phyloP scores from a whole-genome alignment of 1,140 invertebrate genomes.

The Nixonia krombeini region DNA sequence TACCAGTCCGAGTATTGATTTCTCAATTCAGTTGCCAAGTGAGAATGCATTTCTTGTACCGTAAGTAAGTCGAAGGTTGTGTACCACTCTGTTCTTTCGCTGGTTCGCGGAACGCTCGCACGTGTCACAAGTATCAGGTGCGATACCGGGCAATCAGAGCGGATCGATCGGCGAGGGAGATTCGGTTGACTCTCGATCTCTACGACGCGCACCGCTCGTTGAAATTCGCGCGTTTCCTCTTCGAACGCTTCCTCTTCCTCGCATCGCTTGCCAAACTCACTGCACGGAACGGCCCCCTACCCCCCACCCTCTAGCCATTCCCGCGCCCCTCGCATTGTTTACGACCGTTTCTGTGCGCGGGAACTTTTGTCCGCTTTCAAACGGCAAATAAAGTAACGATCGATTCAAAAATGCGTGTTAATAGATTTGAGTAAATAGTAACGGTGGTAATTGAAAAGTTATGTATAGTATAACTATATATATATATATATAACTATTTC shows the following conservation, averaged over 20 bases:
- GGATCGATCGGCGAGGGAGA: conserved; percentile 42
- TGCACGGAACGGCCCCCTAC: conserved; percentile 48
- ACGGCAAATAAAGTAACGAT: no score
- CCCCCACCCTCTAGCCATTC: no score
- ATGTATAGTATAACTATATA: no score
- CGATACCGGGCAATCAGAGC: conserved; percentile 51
- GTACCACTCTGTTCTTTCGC: conserved; percentile 1
- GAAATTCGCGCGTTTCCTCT: conserved; percentile 60
- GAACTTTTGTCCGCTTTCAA: no score
- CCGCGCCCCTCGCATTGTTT: no score
- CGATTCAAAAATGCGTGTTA: no score
- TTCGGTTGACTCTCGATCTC: conserved; percentile 59
- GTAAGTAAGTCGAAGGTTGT: conserved; percentile 7
- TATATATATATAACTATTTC: no score
- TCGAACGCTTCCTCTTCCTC: conserved; percentile 55
- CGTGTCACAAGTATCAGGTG: conserved; percentile 13
- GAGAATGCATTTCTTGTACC: no score
- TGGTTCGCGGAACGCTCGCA: background rate
- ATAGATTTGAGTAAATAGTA: no score
- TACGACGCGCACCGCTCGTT: conserved; percentile 43
- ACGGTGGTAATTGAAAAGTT: no score
- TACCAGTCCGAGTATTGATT: background rate
- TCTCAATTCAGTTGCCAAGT: no score
- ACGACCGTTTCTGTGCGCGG: no score
- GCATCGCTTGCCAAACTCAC: conserved; percentile 56